Evolutionary conservation across 2,113 vertebrate species (phyloP).

Genomic region (Rhipidura dahli): DNA sequence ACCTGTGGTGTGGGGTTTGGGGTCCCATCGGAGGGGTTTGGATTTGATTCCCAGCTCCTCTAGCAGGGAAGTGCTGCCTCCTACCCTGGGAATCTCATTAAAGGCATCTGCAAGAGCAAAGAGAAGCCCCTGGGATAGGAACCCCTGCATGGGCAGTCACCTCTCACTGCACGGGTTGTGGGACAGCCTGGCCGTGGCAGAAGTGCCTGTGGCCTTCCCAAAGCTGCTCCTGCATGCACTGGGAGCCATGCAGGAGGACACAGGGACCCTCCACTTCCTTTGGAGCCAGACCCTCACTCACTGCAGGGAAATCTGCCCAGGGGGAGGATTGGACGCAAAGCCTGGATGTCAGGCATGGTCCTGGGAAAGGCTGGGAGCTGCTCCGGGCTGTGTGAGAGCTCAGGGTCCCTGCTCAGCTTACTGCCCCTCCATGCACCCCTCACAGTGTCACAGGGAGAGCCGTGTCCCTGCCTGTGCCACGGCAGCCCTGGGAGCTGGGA

Average conservation of each 20-base stretch:
- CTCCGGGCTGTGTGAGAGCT: background rate
- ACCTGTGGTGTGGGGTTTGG: fast-evolving
- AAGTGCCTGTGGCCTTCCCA: background rate
- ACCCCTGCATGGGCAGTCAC: fast-evolving
- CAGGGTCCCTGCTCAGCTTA: fast-evolving
- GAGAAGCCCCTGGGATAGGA: background rate
- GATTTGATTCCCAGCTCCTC: background rate
- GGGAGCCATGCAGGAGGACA: background rate
- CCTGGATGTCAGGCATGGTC: background rate
- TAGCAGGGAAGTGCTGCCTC: background rate
- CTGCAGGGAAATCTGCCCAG: background rate
- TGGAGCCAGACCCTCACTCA: background rate
- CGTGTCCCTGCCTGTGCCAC: background rate
- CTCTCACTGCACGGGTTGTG: background rate
- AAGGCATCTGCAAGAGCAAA: background rate
- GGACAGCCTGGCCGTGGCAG: background rate
- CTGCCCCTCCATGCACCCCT: background rate
- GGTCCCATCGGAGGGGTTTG: background rate
- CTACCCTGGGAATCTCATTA: background rate
- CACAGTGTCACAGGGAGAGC: background rate
- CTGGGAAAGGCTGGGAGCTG: background rate
- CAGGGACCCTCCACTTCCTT: background rate
- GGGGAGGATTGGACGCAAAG: background rate
- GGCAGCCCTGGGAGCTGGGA: background rate
- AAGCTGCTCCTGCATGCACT: background rate